Evolutionary conservation across 1,140 invertebrate genomes (phyloP).

Genomic region (Tachypleus tridentatus): DNA sequence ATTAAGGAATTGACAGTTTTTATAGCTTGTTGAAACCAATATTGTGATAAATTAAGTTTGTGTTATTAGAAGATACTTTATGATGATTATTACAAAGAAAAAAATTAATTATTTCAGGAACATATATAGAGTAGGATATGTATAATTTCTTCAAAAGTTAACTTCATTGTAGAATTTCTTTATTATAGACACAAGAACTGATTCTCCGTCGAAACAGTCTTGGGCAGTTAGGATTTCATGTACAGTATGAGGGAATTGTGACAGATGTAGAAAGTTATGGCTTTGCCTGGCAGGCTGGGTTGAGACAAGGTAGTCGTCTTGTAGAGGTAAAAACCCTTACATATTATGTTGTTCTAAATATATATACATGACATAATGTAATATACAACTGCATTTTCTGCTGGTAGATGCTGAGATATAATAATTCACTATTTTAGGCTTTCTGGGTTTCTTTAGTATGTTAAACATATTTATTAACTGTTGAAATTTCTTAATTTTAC

Average conservation of each 20-base stretch:
- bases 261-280: conserved; percentile 83
- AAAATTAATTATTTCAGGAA: no score
- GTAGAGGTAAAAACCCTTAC: conserved; percentile 52
- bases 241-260: conserved; percentile 88
- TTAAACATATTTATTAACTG: no score
- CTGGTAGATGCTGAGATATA: no score
- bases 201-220: conserved; percentile 61
- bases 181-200: conserved; percentile 48
- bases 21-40: no score
- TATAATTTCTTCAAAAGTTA: conserved; percentile 4
- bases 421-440: no score
- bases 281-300: conserved; percentile 74
- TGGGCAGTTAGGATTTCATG: conserved; percentile 87
- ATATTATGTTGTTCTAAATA: conserved; percentile 3
- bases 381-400: no score
- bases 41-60: not conserved
- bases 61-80: no score
- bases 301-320: conserved; percentile 73
- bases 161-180: conserved; percentile 4
- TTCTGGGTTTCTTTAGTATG: no score
- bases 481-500: no score
- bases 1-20: no score
- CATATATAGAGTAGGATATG: not conserved
- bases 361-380: no score
- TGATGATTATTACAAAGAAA: no score